A percentile compares a stretch with the other conserved stretches of the same genome.
Conservation (phyloP, 2,888 invertebrate species). For the Thecophora atra region DNA sequence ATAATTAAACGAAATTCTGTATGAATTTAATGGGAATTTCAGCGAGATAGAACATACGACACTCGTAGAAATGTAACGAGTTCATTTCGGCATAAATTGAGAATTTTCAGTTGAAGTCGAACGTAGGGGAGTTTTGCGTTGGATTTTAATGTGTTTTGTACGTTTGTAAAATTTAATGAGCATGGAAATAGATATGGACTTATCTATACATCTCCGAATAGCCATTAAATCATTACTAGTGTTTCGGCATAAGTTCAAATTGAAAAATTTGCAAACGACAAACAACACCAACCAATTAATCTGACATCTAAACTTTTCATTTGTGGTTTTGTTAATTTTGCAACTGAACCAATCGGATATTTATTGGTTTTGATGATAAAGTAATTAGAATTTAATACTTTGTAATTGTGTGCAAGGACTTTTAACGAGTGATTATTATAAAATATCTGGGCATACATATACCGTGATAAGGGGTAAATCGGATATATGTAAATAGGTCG, state of each 20-base stretch:
- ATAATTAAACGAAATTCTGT: background rate
- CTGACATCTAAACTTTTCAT: background rate
- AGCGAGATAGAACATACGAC: background rate
- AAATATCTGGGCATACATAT: no score
- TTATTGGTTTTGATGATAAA: background rate
- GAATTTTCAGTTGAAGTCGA: no score
- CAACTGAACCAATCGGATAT: background rate
- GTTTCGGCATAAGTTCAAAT: no score
- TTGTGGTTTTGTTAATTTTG: background rate
- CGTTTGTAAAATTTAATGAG: background rate
- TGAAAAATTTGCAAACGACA: background rate
- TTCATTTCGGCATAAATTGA: no score
- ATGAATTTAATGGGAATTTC: background rate
- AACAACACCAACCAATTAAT: background rate
- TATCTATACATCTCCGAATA: no score
- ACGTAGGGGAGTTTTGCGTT: background rate
- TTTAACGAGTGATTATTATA: no score
- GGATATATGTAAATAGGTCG: no score
- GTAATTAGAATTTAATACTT: constrained; percentile 1
- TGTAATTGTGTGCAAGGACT: background rate
- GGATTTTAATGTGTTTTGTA: background rate
- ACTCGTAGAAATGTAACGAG: no score
- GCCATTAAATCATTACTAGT: no score
- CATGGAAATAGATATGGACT: background rate
- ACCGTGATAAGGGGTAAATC: no score